Evolutionary conservation across 2,113 vertebrate genomes (phyloP).

Genomic region (Corythoichthys haematopterus): DNA sequence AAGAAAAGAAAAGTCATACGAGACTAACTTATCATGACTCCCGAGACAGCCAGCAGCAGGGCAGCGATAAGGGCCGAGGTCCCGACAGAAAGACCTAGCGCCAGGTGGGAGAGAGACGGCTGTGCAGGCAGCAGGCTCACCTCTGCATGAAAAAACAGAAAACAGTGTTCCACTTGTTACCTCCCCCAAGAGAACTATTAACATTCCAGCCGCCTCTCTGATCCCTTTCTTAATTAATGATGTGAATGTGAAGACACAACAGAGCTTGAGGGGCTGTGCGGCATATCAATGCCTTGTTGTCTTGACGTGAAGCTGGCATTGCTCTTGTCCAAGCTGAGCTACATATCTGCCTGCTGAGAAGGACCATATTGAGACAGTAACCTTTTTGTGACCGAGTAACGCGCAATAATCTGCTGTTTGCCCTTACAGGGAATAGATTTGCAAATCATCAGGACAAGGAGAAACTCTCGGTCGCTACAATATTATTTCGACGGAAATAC

Average conservation of each 20-base stretch:
- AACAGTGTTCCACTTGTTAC: conserved; percentile 41
- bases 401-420: conserved; percentile 37
- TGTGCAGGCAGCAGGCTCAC: conserved; percentile 26
- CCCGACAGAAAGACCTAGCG: conserved; percentile 88
- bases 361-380: conserved; percentile 37
- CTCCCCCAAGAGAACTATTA: conserved; percentile 47
- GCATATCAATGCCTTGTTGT: conserved; percentile 47
- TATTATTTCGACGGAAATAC: conserved; percentile 39
- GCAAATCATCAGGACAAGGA: conserved; percentile 37
- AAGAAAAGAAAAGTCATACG: background rate
- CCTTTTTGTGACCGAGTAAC: conserved; percentile 40
- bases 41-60: conserved; percentile 89
- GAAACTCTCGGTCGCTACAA: conserved; percentile 38
- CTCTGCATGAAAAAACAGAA: conserved; percentile 45
- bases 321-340: conserved; percentile 30
- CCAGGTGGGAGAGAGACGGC: conserved; percentile 80
- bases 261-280: conserved; percentile 37
- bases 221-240: conserved; percentile 63
- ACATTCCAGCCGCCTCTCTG: conserved; percentile 45
- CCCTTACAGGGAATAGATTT: conserved; percentile 36
- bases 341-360: conserved; percentile 29
- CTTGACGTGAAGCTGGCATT: conserved; percentile 22
- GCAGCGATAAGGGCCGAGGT: conserved; percentile 92
- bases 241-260: conserved; percentile 61
- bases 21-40: conserved; percentile 96